Percentiles rank a stretch among this genome's conserved stretches.
phyloP scores from a whole-genome alignment of 2,113 vertebrate species.

The Ammodytes marinus region DNA sequence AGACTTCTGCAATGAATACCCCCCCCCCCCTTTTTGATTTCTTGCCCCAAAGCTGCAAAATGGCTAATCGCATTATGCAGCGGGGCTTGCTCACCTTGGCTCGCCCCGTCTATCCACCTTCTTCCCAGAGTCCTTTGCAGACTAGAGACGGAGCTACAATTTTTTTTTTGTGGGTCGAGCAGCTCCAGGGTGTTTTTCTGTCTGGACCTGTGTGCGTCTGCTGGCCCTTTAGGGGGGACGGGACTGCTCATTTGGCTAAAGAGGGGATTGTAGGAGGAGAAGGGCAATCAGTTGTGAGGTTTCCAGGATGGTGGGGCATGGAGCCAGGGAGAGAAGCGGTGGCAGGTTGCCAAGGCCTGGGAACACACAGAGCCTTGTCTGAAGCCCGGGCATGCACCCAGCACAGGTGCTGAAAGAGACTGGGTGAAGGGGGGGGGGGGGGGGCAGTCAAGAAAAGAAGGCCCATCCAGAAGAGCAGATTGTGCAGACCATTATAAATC shows the following conservation, averaged over 20 bases:
- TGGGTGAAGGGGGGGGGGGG: conserved; percentile 23
- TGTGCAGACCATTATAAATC: conserved; percentile 62
- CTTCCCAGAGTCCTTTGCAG: conserved; percentile 23
- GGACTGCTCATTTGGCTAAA: conserved; percentile 1
- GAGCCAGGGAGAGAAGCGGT: conserved; percentile 75
- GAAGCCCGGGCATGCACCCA: conserved; percentile 77
- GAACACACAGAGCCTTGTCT: conserved; percentile 83
- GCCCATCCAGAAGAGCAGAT: conserved; percentile 55
- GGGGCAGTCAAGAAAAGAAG: conserved; percentile 53
- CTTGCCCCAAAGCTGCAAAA: conserved; percentile 69
- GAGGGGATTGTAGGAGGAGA: conserved; percentile 58
- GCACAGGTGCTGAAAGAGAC: conserved; percentile 84
- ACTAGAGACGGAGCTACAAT: conserved; percentile 32
- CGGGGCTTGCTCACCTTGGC: conserved; percentile 62
- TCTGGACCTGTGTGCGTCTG: conserved; percentile 41
- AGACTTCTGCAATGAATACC: conserved; percentile 72
- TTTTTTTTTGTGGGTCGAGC: conserved; percentile 25
- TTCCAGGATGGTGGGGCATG: conserved; percentile 81
- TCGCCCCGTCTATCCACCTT: conserved; percentile 33
- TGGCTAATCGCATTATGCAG: conserved; percentile 70
- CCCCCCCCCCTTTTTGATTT: conserved; percentile 63
- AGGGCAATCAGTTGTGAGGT: conserved; percentile 81
- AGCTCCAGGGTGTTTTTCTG: conserved; percentile 50
- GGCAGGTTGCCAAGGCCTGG: conserved; percentile 75
- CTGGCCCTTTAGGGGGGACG: conserved; percentile 45